A percentile compares a stretch with the other conserved stretches of the same genome.
Conservation (phyloP, 2,888 invertebrate genomes). For the Digitonthophagus gazella region DNA sequence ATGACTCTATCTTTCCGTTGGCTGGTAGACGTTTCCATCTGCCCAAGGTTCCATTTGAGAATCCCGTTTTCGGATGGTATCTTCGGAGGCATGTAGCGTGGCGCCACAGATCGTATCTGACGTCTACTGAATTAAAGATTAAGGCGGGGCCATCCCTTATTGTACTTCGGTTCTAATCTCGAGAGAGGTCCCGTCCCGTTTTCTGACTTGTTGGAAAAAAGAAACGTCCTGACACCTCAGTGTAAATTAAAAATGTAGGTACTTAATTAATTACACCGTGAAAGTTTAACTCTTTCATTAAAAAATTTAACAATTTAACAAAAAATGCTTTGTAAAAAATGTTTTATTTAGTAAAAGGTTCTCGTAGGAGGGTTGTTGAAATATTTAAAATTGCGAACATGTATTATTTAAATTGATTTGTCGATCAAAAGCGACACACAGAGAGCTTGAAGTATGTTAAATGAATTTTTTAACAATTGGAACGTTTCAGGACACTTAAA, state of each 20-base stretch:
- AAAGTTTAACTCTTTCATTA: too few relatives aligned
- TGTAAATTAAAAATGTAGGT: background rate
- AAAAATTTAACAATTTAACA: background rate
- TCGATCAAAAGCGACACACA: too few relatives aligned
- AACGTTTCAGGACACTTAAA: too few relatives aligned
- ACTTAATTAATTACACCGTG: too few relatives aligned
- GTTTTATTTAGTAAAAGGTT: too few relatives aligned
- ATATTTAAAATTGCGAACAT: background rate
- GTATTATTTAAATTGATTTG: background rate
- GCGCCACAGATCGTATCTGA: conserved; percentile 12
- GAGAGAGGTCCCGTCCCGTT: background rate
- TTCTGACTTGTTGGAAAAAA: background rate
- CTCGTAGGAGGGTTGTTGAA: background rate
- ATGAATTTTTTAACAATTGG: too few relatives aligned
- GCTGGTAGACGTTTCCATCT: background rate
- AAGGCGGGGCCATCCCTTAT: conserved; percentile 8
- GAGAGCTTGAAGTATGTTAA: too few relatives aligned
- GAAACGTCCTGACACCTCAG: background rate
- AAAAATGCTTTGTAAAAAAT: background rate
- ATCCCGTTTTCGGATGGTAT: conserved; percentile 9
- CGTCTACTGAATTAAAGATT: conserved; percentile 16
- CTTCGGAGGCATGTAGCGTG: conserved; percentile 1
- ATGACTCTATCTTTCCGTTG: background rate
- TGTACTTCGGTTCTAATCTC: conserved; percentile 9
- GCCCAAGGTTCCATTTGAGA: conserved; percentile 1